Evolutionary conservation across 2,888 invertebrate species (phyloP), one percentile per base, ranked within the genome.

Genomic region (Loripinus fragilis): DNA sequence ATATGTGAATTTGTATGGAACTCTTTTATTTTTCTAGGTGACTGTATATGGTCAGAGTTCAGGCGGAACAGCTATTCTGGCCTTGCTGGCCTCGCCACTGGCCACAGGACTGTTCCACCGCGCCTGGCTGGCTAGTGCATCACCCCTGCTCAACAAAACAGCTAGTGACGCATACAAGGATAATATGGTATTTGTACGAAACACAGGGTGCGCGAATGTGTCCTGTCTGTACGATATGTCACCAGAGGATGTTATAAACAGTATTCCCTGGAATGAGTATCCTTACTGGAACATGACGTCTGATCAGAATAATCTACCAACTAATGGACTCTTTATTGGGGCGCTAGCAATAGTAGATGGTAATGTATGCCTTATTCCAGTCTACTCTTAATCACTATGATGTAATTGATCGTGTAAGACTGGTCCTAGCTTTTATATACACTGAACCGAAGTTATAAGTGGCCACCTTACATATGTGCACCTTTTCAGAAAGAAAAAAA

Each of bases 31-130:
- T 17, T 69, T 66, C 88, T 95, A 96, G 1, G 96, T 98, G 0
- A 97, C 97, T 0, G 91, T 98, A 50, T 95, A 97, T 88, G 98
- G 97, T 0, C 97, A 97, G 91, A 95, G 96, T 28, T 97, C 97
- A 0, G 97, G 97, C 0, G 97, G 96, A 0, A 97, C 97, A 0
- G 93, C 97, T n/a, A 96, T 97, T 0, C 96, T 97, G 0, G 96
- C 97, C 0, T 94, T 98, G 64, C 95, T 96, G 90, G 94, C 96
- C 85, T 92, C 94, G 20, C 94, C 92, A 85, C 76, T 85, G 52
- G 88, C 95, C 1, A 95, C 95, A 72, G 95, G 95, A 65, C 94
- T 97, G 5, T 97, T 97, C 90, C 88, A 89, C 41, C 94, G 85
- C 94, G 91, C 91, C 0, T 95, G 95, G 88, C 85, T 95, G 33